These are phyloP conservation scores for Helicoverpa armigera DNA, from an alignment of 1,140 invertebrate genomes.

Conservation along the genomic window DNA sequence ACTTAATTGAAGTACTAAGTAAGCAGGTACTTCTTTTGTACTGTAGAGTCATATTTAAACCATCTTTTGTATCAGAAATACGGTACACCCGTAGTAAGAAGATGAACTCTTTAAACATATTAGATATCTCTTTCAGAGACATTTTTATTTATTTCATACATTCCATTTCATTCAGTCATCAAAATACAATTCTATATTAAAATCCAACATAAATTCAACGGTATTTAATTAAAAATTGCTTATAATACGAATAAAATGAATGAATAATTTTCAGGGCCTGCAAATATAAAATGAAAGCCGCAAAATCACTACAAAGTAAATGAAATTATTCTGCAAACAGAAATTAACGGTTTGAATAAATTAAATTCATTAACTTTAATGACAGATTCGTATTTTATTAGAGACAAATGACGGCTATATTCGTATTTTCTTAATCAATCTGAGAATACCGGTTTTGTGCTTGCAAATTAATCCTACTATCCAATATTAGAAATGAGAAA, in stretches of 20 bases:
- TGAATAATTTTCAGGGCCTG: neutral
- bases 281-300: neutral
- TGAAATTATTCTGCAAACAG: constrained; percentile 5
- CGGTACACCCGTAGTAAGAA: no score
- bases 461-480: no score
- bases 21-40: no score
- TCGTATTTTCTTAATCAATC: no score
- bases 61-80: no score
- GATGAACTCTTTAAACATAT: neutral
- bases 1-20: no score
- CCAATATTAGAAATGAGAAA: neutral
- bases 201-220: neutral
- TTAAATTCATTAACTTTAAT: constrained; percentile 4
- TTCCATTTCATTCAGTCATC: neutral
- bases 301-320: neutral
- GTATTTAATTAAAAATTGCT: neutral
- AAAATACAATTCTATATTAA: no score
- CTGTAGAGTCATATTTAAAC: no score
- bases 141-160: neutral
- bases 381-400: neutral
- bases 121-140: neutral
- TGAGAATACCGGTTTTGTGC: no score
- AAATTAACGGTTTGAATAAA: constrained; percentile 11
- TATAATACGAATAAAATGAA: neutral
- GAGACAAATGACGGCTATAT: neutral